Percentiles rank a stretch among this genome's conserved stretches.
Conservation (phyloP, 2,888 invertebrate species). For the Aphelenchoides bicaudatus region DNA sequence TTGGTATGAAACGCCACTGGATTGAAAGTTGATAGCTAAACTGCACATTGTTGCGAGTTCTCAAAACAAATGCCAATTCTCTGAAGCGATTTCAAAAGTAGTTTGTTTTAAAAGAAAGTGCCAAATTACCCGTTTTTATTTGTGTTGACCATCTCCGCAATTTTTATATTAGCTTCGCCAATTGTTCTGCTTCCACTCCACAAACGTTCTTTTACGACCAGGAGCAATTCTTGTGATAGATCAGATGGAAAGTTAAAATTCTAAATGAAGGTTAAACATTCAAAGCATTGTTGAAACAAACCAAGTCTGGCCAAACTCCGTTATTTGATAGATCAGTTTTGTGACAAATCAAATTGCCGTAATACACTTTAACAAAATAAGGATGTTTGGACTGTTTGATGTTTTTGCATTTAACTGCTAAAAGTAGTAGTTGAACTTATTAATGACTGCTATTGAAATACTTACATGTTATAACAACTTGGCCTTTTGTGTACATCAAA, state of each 20-base stretch:
- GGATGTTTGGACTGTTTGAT: slow-evolving; percentile 22
- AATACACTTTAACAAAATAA: slow-evolving; percentile 31
- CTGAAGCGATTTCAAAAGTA: not conserved
- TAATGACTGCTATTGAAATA: not conserved
- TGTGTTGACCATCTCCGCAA: slow-evolving; percentile 27
- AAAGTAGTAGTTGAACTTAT: slow-evolving; percentile 11
- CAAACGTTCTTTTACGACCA: slow-evolving; percentile 32
- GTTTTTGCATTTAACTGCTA: slow-evolving; percentile 29
- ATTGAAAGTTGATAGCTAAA: not conserved
- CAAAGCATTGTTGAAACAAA: slow-evolving; percentile 4
- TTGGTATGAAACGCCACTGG: slow-evolving; percentile 7
- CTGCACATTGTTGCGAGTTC: not conserved
- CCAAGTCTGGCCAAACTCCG: slow-evolving; percentile 31
- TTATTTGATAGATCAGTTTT: slow-evolving; percentile 26
- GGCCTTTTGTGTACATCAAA: slow-evolving; percentile 42
- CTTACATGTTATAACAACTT: slow-evolving; percentile 36
- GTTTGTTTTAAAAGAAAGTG: not conserved
- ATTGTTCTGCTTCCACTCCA: slow-evolving; percentile 27
- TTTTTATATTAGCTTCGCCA: slow-evolving; percentile 35
- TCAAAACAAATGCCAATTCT: slow-evolving; percentile 4
- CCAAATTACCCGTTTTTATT: slow-evolving; percentile 25
- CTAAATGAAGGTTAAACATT: slow-evolving; percentile 21
- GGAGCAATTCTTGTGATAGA: slow-evolving; percentile 31
- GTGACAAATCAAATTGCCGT: slow-evolving; percentile 18
- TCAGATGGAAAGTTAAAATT: slow-evolving; percentile 37